Evolutionary conservation across 1,140 invertebrate species (phyloP).

Genomic region (Drosophila auraria): DNA sequence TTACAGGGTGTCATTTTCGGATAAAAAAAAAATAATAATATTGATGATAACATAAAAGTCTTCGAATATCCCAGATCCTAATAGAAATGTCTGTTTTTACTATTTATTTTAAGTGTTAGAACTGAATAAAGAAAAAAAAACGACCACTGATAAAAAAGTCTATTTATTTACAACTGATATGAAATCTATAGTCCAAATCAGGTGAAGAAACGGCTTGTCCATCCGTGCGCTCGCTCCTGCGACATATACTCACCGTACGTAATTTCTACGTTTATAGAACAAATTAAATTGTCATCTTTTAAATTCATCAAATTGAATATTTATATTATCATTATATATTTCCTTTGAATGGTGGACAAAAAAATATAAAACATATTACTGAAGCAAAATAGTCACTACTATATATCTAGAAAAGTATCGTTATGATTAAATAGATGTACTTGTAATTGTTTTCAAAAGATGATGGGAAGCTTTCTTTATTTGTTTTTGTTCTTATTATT

Average conservation of each 20-base stretch:
- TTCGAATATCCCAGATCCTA: background rate
- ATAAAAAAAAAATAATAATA: background rate
- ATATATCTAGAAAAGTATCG: slow-evolving; percentile 42
- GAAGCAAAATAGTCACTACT: slow-evolving; percentile 28
- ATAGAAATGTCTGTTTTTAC: background rate
- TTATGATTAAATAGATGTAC: slow-evolving; percentile 50
- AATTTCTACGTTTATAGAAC: slow-evolving; percentile 8
- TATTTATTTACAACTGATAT: background rate
- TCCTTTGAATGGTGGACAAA: slow-evolving; percentile 42
- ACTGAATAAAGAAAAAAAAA: background rate
- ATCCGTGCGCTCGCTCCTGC: slow-evolving; percentile 15
- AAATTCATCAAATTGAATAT: slow-evolving; percentile 21
- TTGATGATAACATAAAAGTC: background rate
- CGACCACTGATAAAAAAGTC: background rate
- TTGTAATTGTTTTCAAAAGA: slow-evolving; percentile 17
- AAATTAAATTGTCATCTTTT: slow-evolving; percentile 4
- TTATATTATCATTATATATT: slow-evolving; percentile 43
- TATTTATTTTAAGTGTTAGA: background rate
- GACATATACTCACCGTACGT: slow-evolving; percentile 34
- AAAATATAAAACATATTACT: slow-evolving; percentile 28
- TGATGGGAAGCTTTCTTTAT: slow-evolving; percentile 4
- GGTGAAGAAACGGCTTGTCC: background rate
- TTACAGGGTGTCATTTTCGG: background rate
- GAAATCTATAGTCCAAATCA: background rate
- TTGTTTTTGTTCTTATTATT: slow-evolving; percentile 1